Evolutionary conservation across 2,888 invertebrate genomes (phyloP), one percentile per base, ranked within the genome.

Genomic region (Pachydiplax longipennis): DNA sequence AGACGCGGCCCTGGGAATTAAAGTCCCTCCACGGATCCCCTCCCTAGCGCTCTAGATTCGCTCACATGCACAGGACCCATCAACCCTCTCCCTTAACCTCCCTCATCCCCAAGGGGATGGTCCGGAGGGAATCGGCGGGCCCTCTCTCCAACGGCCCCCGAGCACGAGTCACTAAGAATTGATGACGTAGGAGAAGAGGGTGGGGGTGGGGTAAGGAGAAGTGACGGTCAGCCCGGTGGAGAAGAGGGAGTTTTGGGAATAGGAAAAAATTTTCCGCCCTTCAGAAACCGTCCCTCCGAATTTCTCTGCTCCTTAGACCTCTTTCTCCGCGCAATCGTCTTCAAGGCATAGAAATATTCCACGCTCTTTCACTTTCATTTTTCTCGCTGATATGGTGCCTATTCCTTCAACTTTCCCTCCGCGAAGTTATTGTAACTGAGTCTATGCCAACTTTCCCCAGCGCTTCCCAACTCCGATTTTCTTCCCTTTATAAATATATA

Each of bases 181-280:
- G 80, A 80, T 80, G 90, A 61, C 80, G 90, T 80, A 81, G 80
- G 81, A 90, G 73, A 6, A 18, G 87, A 18, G 58, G 25, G 22
- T 22, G 73, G 35, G 48, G 73, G 81, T 90, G 94, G 94, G 94
- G 94, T 94, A 94, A 93, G 93, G 93, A 93, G 93, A 93, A 93
- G 93, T 93, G 94, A 93, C 93, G 87, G 87, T 87, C 87, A 87
- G 87, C 87, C 58, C 35, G n/a, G 37, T n/a, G 83, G 48, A 31
- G 48, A 35, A 37, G 35, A 22, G 25, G 35, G 37, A 87, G 61
- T 61, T 61, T 87, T 40, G 87, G 87, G 61, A 87, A 87, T 61
- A 65, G 35, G 53, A 83, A 83, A 58, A 31, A 65, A 65, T 87
- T 65, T 87, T 87, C 83, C 31, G 35, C 58, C 83, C 87, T 87